phyloP scores from a whole-genome alignment of 1,140 invertebrate genomes.

The Pachypeltis micranthus region DNA sequence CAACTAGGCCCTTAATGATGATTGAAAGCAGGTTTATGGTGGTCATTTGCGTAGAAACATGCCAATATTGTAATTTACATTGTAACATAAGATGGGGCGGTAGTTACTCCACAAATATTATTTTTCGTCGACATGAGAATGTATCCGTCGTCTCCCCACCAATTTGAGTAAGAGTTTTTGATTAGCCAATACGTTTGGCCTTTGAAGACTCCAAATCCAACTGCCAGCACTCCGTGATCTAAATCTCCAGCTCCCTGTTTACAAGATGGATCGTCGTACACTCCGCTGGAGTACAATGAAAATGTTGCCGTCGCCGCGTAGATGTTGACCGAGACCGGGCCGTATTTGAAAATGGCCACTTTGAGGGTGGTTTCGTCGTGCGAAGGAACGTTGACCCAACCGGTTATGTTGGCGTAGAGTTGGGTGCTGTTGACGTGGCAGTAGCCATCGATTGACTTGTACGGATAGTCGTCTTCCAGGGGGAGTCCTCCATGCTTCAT shows the following conservation, averaged over 20 bases:
- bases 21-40: too few relatives aligned
- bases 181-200: constrained; percentile 80
- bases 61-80: too few relatives aligned
- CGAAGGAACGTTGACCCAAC: constrained; percentile 80
- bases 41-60: too few relatives aligned
- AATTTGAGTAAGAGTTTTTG: constrained; percentile 91
- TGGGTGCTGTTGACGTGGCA: constrained; percentile 70
- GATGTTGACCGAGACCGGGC: constrained; percentile 85
- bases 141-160: constrained; percentile 92
- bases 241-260: constrained; percentile 59
- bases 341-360: constrained; percentile 75
- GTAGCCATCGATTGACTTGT: constrained; percentile 82
- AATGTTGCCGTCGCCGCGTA: constrained; percentile 81
- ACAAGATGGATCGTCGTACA: constrained; percentile 79
- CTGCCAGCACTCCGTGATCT: constrained; percentile 87
- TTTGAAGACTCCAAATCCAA: constrained; percentile 78
- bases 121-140: constrained; percentile 75
- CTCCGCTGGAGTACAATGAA: constrained; percentile 81
- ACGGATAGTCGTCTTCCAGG: constrained; percentile 77
- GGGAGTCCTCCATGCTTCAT: constrained; percentile 81
- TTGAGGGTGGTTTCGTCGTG: constrained; percentile 64
- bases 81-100: constrained; percentile 73
- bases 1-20: too few relatives aligned
- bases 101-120: constrained; percentile 86
- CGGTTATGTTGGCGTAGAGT: constrained; percentile 60